phyloP scores from a whole-genome alignment of 2,113 vertebrate species.

The Ailurus styani region DNA sequence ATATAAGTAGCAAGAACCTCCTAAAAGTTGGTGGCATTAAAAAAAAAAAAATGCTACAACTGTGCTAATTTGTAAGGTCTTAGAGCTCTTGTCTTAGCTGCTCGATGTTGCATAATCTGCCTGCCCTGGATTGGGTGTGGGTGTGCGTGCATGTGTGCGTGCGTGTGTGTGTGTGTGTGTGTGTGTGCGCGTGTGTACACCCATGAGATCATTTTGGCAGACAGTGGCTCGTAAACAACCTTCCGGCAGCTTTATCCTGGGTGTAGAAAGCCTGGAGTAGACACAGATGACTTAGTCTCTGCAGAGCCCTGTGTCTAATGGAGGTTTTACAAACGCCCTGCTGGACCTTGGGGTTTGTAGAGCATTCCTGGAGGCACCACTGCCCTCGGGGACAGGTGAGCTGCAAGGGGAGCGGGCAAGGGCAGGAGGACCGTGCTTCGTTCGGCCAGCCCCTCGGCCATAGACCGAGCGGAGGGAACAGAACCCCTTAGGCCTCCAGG shows the following conservation, averaged over 20 bases:
- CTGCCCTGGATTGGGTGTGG: not conserved
- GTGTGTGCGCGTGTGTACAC: no score
- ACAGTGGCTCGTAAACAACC: not conserved
- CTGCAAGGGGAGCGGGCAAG: not conserved
- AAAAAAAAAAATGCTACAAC: not conserved
- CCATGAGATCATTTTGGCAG: not conserved
- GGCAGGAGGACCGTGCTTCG: rapidly evolving
- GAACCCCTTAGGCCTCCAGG: not conserved
- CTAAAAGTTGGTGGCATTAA: not conserved
- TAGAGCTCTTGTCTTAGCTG: not conserved
- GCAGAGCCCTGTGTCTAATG: not conserved
- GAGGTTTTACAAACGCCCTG: not conserved
- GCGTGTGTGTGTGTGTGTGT: no score
- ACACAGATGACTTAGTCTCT: not conserved
- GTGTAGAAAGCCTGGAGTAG: not conserved
- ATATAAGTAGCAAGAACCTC: not conserved
- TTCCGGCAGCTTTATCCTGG: not conserved
- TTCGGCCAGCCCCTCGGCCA: not conserved
- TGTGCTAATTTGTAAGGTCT: not conserved
- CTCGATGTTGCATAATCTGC: not conserved
- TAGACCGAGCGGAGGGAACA: not conserved
- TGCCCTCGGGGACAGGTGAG: not conserved
- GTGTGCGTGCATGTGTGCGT: no score
- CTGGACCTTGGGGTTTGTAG: not conserved
- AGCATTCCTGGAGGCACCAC: not conserved